phyloP scores from a whole-genome alignment of 2,797 vertebrate species.

The Potorous gilbertii region DNA sequence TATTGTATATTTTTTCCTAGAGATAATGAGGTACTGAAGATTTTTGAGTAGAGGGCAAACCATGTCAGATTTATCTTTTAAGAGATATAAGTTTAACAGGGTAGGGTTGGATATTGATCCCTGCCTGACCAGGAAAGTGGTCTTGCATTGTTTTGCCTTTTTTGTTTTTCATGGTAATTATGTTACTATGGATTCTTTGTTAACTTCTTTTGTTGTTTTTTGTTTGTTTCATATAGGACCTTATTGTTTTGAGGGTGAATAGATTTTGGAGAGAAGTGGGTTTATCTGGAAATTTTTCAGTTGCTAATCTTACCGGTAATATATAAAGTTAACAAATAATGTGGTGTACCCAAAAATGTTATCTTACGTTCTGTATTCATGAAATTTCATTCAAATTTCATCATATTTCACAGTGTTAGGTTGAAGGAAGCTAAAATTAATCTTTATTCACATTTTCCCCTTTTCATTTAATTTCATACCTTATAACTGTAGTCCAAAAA shows the following conservation, averaged over 20 bases:
- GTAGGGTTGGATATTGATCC: background rate
- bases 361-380: background rate
- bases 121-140: background rate
- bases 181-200: background rate
- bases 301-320: background rate
- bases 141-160: background rate
- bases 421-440: background rate
- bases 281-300: background rate
- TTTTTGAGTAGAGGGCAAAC: background rate
- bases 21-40: background rate
- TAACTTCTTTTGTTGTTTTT: background rate
- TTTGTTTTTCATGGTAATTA: background rate
- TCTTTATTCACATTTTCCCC: background rate
- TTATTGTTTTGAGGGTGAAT: background rate
- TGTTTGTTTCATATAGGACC: background rate
- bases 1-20: background rate
- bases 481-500: background rate
- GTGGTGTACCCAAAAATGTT: background rate
- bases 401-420: background rate
- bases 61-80: background rate
- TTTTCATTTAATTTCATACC: constrained; percentile 1
- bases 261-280: background rate
- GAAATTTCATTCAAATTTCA: background rate
- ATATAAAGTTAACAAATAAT: background rate
- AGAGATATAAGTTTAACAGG: background rate